Conservation (phyloP, 2,888 invertebrate genomes). For the Schizotus pectinicornis region DNA sequence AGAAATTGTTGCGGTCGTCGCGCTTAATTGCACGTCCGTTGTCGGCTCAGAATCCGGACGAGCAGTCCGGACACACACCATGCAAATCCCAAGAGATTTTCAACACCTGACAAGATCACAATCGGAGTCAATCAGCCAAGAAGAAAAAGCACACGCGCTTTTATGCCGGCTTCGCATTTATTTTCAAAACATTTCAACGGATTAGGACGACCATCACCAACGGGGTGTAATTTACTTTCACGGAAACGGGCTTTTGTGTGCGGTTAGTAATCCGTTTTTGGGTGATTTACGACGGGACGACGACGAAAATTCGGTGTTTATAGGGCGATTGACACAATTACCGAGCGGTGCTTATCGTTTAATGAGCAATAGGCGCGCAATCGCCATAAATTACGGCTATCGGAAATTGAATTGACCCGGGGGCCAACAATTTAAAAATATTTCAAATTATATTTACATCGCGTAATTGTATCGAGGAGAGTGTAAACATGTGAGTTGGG, state of each 20-base stretch:
- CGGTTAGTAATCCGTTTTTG: slow-evolving; percentile 37
- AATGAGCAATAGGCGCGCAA: slow-evolving; percentile 35
- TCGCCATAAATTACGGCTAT: slow-evolving; percentile 45
- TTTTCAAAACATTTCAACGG: slow-evolving; percentile 29
- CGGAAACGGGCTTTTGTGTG: slow-evolving; percentile 32
- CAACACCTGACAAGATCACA: slow-evolving; percentile 37
- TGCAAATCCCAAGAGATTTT: slow-evolving; percentile 24
- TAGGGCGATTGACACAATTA: slow-evolving; percentile 43
- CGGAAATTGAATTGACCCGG: slow-evolving; percentile 50
- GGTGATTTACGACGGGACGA: slow-evolving; percentile 22
- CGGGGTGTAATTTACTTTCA: slow-evolving; percentile 29
- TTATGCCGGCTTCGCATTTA: slow-evolving; percentile 29
- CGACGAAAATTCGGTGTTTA: slow-evolving; percentile 41
- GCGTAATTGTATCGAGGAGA: slow-evolving; percentile 39
- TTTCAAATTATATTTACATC: slow-evolving; percentile 48
- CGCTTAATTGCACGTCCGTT: slow-evolving; percentile 8
- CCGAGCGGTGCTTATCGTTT: slow-evolving; percentile 38
- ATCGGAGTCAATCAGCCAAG: slow-evolving; percentile 6
- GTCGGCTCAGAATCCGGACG: slow-evolving; percentile 2
- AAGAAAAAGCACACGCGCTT: slow-evolving; percentile 33
- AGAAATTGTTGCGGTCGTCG: too few species aligned
- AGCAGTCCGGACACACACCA: slow-evolving; percentile 13
- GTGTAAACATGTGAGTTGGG: slow-evolving; percentile 43
- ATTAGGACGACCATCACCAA: slow-evolving; percentile 9
- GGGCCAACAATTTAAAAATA: slow-evolving; percentile 45